These are phyloP conservation scores for Rhagonycha fulva DNA, from an alignment of 2,888 invertebrate species.

Conservation along the genomic window DNA sequence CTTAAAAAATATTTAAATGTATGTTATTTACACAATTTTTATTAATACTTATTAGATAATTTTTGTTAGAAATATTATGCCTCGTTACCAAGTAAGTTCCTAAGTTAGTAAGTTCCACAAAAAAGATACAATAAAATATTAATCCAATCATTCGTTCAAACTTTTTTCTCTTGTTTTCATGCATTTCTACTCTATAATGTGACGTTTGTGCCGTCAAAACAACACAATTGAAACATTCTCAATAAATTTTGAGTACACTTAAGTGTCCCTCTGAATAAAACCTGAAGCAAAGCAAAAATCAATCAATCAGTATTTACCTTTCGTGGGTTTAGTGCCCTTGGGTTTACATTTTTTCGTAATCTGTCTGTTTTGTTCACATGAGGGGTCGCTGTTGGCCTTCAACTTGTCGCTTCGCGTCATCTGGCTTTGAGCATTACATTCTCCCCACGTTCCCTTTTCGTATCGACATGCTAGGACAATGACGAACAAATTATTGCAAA, in stretches of 20 bases:
- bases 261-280: slow-evolving; percentile 5
- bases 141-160: neutral
- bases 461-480: slow-evolving; percentile 78
- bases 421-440: slow-evolving; percentile 78
- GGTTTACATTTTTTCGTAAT: slow-evolving; percentile 88
- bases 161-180: neutral
- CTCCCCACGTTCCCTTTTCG: slow-evolving; percentile 86
- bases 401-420: slow-evolving; percentile 83
- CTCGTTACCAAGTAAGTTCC: neutral
- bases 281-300: slow-evolving; percentile 15
- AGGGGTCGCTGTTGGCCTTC: slow-evolving; percentile 79
- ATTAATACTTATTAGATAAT: neutral
- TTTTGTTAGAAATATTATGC: neutral
- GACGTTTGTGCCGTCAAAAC: neutral
- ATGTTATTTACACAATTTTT: neutral
- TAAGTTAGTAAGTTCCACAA: neutral
- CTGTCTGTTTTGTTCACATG: slow-evolving; percentile 81
- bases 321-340: slow-evolving; percentile 66
- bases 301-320: slow-evolving; percentile 58
- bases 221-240: neutral
- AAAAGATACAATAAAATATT: neutral
- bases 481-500: slow-evolving; percentile 12
- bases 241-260: slow-evolving; percentile 2
- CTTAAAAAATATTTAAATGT: neutral
- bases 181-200: neutral